Percentiles rank a stretch among this genome's conserved stretches.
These are phyloP conservation scores for Lucilia sericata DNA, from an alignment of 1,140 invertebrate species.

Conservation along the genomic window DNA sequence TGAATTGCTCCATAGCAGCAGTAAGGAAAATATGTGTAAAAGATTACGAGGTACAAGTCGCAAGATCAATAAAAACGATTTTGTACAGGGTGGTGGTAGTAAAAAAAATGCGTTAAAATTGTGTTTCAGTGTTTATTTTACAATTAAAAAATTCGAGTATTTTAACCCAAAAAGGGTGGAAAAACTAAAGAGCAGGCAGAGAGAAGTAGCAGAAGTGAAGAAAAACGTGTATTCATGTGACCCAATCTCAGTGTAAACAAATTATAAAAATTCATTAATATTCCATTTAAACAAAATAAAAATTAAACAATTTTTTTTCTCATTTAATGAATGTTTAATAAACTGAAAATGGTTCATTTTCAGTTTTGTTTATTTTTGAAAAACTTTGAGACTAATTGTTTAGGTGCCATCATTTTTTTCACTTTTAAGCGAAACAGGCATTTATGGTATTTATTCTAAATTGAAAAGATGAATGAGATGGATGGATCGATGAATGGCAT, in stretches of 20 bases:
- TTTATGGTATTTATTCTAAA: neutral
- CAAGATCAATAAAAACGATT: too few relatives aligned
- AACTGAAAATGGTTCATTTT: neutral
- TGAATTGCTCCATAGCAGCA: neutral
- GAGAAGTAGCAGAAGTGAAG: neutral
- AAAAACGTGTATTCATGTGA: neutral
- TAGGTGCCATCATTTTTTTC: constrained; percentile 21
- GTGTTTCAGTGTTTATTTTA: neutral
- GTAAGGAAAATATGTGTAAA: neutral
- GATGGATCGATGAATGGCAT: neutral
- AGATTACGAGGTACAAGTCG: too few relatives aligned
- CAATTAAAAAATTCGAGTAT: neutral
- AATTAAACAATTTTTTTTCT: too few relatives aligned
- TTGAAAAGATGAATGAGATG: neutral
- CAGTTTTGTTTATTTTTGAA: constrained; percentile 22
- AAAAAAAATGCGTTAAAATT: neutral
- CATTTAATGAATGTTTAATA: neutral
- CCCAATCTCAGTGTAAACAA: neutral
- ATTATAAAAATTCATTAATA: neutral
- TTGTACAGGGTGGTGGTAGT: neutral
- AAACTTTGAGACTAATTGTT: constrained; percentile 36
- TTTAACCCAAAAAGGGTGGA: neutral
- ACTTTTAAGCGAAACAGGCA: neutral
- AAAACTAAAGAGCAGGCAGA: neutral
- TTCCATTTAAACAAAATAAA: neutral